Conservation (phyloP, 2,797 vertebrate genomes). For the Tadarida brasiliensis region DNA sequence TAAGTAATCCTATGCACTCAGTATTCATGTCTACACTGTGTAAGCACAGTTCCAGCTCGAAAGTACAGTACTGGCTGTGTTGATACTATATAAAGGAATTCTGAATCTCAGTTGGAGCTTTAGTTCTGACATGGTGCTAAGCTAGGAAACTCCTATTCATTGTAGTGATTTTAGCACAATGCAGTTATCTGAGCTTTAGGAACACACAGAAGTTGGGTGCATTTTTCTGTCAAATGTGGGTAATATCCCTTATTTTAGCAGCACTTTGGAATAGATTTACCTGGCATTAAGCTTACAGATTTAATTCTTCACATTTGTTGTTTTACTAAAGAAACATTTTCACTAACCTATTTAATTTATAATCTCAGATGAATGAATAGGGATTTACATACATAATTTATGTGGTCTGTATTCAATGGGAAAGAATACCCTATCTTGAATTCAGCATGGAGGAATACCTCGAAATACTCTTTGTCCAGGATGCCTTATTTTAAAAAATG, state of each 20-base stretch:
- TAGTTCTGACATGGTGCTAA: conserved; percentile 50
- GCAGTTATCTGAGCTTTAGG: conserved; percentile 52
- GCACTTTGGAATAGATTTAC: conserved; percentile 51
- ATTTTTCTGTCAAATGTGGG: conserved; percentile 26
- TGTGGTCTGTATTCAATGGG: neutral
- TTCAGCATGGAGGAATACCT: conserved; percentile 35
- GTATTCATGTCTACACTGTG: neutral
- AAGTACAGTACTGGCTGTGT: conserved; percentile 57
- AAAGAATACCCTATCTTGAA: neutral
- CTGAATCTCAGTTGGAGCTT: conserved; percentile 36
- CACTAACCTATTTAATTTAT: conserved; percentile 59
- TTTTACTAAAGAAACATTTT: conserved; percentile 64
- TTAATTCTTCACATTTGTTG: conserved; percentile 71
- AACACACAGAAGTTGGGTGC: neutral
- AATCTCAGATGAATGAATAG: conserved; percentile 54
- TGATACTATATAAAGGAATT: conserved; percentile 60
- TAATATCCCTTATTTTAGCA: conserved; percentile 66
- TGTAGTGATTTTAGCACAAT: conserved; percentile 65
- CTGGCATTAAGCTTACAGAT: conserved; percentile 26
- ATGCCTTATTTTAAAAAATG: conserved; percentile 20
- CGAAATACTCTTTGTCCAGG: neutral
- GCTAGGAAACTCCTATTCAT: conserved; percentile 34
- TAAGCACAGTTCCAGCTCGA: neutral
- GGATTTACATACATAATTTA: conserved; percentile 67
- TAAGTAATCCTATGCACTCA: neutral